Evolutionary conservation across 2,797 vertebrate species (phyloP), one percentile per base, ranked within the genome.

Genomic region (Propithecus perrieri): DNA sequence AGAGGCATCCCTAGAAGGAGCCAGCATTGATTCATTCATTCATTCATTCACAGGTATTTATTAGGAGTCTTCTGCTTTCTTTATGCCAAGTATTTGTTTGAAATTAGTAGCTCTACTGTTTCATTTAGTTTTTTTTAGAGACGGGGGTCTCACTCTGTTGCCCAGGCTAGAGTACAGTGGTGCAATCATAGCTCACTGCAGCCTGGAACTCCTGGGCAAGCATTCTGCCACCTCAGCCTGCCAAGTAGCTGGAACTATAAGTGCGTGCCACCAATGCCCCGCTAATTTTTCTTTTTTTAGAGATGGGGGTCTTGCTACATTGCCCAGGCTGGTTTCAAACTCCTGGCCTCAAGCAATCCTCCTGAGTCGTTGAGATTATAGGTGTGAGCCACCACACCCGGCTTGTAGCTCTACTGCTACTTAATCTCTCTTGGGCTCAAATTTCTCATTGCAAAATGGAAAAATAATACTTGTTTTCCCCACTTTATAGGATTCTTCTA

Each of bases 391-490:
- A 18, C 15, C 33, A 65, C 63, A 35, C 8, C 33, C 4, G 17
- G 63, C 63, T 46, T 46, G 67, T 41, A 78, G 69, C 69, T 75
- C 76, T 24, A 79, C n/a, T 79, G 20, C 74, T 79, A 95, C 38
- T 85, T 81, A 46, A 80, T 74, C 57, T 93, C 57, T 67, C 75
- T 33, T 28, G 41, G 24, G 85, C 61, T 95, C 85, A 55, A n/a
- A 79, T 69, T 95, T 89, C 65, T 95, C 46, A 65, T 55, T 93
- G 67, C 22, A 95, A 95, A 95, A 85, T 89, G 59, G 61, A 69
- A 92, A 93, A 69, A 85, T 53, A 48, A 35, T 65, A 83, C 33
- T 81, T 81, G 35, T 67, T 90, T 96, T 88, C 35, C 28, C 28
- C 30, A 33, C 33, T 28, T 95, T 78, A 63, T 28, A 65, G 26